A percentile compares a stretch with the other conserved stretches of the same genome.
Evolutionary conservation across 2,113 vertebrate genomes (phyloP).

Genomic region (Psophia crepitans): DNA sequence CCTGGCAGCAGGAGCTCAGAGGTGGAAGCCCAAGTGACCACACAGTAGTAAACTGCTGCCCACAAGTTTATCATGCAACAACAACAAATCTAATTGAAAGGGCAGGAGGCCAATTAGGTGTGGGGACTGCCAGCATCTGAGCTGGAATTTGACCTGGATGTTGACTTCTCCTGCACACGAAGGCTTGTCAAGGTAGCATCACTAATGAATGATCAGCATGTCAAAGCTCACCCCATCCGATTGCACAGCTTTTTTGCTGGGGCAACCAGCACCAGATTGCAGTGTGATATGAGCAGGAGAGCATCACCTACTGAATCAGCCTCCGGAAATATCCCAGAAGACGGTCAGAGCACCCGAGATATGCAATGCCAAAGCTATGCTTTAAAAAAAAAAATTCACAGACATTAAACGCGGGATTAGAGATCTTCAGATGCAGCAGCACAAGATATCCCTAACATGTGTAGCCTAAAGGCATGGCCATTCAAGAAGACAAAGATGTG

Average conservation of each 20-base stretch:
- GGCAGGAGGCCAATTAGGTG: background rate
- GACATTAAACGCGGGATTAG: background rate
- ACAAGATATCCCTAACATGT: background rate
- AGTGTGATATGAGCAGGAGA: background rate
- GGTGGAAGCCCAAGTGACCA: background rate
- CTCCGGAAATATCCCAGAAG: background rate
- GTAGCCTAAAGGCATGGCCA: background rate
- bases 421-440: background rate
- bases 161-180: background rate
- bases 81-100: background rate
- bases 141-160: background rate
- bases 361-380: background rate
- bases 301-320: background rate
- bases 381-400: background rate
- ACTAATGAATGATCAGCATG: background rate
- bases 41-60: background rate
- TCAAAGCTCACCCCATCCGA: background rate
- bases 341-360: background rate
- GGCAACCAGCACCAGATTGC: background rate
- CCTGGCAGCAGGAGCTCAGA: background rate
- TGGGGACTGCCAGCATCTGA: background rate
- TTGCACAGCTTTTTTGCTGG: background rate
- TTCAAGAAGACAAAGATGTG: background rate
- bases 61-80: background rate
- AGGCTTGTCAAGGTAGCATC: background rate